Conservation (phyloP, 1,140 invertebrate genomes). For the Thrips palmi region DNA sequence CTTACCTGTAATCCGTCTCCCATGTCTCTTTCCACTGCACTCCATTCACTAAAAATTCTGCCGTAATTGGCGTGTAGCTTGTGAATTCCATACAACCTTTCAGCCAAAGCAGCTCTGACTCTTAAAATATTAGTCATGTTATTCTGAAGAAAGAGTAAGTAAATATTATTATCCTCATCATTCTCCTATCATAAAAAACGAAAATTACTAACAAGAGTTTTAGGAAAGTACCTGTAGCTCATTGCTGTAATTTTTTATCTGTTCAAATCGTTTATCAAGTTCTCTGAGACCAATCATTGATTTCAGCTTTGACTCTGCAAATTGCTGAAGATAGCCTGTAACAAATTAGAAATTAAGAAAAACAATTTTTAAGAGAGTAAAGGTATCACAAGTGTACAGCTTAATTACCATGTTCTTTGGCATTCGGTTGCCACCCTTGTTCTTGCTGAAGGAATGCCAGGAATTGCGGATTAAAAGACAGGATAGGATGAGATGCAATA, state of each 20-base stretch:
- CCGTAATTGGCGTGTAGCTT: slow-evolving; percentile 69
- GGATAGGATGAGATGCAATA: slow-evolving; percentile 48
- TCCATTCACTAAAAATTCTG: slow-evolving; percentile 70
- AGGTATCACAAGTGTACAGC: slow-evolving; percentile 11
- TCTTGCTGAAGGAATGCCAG: slow-evolving; percentile 53
- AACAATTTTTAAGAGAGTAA: slow-evolving; percentile 4
- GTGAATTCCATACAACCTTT: slow-evolving; percentile 59
- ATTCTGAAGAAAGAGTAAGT: slow-evolving; percentile 23
- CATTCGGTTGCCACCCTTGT: slow-evolving; percentile 56
- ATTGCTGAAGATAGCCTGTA: slow-evolving; percentile 44
- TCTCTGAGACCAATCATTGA: slow-evolving; percentile 52
- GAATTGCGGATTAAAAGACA: slow-evolving; percentile 59
- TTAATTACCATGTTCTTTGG: slow-evolving; percentile 50
- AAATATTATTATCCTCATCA: slow-evolving; percentile 9
- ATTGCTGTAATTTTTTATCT: slow-evolving; percentile 53
- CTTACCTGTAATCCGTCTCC: slow-evolving; percentile 53
- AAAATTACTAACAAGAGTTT: neutral
- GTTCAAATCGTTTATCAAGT: slow-evolving; percentile 53
- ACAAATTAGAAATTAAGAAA: slow-evolving; percentile 15
- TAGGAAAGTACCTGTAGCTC: slow-evolving; percentile 42
- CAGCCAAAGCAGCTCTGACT: slow-evolving; percentile 45
- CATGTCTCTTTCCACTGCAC: slow-evolving; percentile 65
- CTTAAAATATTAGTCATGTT: slow-evolving; percentile 29
- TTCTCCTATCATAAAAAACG: neutral
- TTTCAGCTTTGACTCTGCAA: slow-evolving; percentile 59